Conservation (phyloP, 2,113 vertebrate species). For the Syngnathus scovelli region DNA sequence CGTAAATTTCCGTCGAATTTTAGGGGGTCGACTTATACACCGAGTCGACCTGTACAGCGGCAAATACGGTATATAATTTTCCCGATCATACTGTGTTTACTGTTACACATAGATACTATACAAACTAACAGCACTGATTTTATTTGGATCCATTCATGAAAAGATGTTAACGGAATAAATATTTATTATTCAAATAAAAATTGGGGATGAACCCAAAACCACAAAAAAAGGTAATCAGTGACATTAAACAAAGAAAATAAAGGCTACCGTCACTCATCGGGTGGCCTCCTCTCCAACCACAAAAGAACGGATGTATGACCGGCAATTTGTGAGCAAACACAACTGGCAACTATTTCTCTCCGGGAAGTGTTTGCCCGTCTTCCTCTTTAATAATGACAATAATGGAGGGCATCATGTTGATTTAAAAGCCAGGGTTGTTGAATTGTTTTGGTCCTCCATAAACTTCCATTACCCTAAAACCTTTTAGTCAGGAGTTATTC, state of each 20-base stretch:
- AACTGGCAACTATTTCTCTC: constrained; percentile 32
- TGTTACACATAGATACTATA: neutral
- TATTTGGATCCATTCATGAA: neutral
- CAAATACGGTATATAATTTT: too few species aligned
- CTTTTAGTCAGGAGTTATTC: neutral
- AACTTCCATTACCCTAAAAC: neutral
- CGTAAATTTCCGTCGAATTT: too few species aligned
- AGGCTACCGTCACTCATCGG: constrained; percentile 32
- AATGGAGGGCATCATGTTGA: neutral
- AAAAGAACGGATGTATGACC: constrained; percentile 28
- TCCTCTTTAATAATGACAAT: constrained; percentile 25
- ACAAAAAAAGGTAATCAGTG: constrained; percentile 23
- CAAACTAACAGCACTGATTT: neutral
- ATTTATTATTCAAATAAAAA: constrained; percentile 5
- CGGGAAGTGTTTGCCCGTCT: constrained; percentile 36
- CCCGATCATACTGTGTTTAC: neutral
- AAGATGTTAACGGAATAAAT: neutral
- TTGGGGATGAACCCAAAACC: constrained; percentile 22
- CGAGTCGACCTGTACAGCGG: too few species aligned
- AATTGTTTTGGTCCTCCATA: too few species aligned
- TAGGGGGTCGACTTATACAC: too few species aligned
- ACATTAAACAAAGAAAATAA: constrained; percentile 41
- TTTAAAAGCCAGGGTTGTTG: neutral
- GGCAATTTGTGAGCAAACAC: constrained; percentile 42
- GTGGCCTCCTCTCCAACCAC: constrained; percentile 38